Evolutionary conservation across 2,113 vertebrate genomes (phyloP).

Genomic region (Colistium nudipinnis): DNA sequence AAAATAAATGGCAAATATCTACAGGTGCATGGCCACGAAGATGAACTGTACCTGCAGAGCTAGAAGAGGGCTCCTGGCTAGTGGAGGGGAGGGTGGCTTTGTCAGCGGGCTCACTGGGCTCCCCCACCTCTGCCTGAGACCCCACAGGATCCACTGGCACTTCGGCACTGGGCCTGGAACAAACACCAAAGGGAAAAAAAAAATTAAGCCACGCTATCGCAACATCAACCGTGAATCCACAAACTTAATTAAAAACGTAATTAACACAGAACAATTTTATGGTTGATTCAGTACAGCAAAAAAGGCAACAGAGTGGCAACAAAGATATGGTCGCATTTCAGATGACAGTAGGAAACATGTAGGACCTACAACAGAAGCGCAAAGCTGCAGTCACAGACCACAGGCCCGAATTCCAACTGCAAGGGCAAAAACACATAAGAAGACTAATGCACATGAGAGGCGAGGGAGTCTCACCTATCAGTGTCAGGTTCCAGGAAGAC

Average conservation of each 20-base stretch:
- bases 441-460: not conserved
- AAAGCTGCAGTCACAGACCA: not conserved
- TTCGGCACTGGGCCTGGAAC: conserved; percentile 80
- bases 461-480: conserved; percentile 84
- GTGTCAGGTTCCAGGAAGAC: conserved; percentile 90
- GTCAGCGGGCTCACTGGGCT: conserved; percentile 87
- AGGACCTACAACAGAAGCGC: too few relatives aligned
- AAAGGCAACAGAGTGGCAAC: not conserved
- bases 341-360: too few relatives aligned
- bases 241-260: not conserved
- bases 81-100: conserved; percentile 90
- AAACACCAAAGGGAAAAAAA: conserved; percentile 7
- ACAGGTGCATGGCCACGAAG: not conserved
- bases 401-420: not conserved
- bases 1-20: not conserved
- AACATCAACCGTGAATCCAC: not conserved
- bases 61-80: conserved; percentile 96
- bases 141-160: conserved; percentile 87
- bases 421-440: not conserved
- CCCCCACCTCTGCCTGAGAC: conserved; percentile 88
- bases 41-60: conserved; percentile 83
- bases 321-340: too few relatives aligned
- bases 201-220: not conserved
- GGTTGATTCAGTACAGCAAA: not conserved
- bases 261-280: too few relatives aligned